Conservation (phyloP, 2,888 invertebrate species). For the Aplocera efformata region DNA sequence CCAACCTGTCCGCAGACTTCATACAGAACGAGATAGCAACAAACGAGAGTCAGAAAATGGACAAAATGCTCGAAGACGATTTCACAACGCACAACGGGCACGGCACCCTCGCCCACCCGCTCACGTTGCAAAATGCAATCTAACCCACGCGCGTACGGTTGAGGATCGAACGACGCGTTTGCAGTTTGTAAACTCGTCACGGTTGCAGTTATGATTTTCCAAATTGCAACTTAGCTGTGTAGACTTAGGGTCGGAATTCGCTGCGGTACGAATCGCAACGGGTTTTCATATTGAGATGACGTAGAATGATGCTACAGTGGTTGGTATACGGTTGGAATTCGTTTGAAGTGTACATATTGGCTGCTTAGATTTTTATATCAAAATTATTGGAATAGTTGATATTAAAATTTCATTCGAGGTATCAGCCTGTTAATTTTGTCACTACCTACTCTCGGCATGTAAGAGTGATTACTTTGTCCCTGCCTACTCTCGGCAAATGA, state of each 20-base stretch:
- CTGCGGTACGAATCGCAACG: neutral
- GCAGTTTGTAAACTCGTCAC: slow-evolving; percentile 42
- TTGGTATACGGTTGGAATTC: slow-evolving; percentile 1
- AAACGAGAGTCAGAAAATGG: slow-evolving; percentile 45
- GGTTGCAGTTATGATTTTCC: neutral
- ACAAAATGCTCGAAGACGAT: slow-evolving; percentile 53
- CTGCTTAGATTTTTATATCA: neutral
- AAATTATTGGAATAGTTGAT: no score
- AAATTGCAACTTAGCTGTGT: neutral
- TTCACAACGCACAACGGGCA: slow-evolving; percentile 75
- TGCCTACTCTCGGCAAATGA: no score
- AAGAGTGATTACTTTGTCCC: no score
- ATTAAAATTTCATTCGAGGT: no score
- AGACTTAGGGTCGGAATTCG: slow-evolving; percentile 1
- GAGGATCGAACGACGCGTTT: slow-evolving; percentile 42
- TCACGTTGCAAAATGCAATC: slow-evolving; percentile 70
- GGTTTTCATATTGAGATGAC: no score
- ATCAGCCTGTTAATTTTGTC: no score
- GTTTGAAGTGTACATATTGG: slow-evolving; percentile 20
- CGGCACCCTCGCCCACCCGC: slow-evolving; percentile 52
- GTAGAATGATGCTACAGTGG: no score
- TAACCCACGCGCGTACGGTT: slow-evolving; percentile 40
- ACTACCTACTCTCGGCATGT: no score
- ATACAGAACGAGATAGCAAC: slow-evolving; percentile 59
- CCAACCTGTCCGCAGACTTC: slow-evolving; percentile 56